phyloP scores from a whole-genome alignment of 2,113 vertebrate genomes.

The Motacilla alba region DNA sequence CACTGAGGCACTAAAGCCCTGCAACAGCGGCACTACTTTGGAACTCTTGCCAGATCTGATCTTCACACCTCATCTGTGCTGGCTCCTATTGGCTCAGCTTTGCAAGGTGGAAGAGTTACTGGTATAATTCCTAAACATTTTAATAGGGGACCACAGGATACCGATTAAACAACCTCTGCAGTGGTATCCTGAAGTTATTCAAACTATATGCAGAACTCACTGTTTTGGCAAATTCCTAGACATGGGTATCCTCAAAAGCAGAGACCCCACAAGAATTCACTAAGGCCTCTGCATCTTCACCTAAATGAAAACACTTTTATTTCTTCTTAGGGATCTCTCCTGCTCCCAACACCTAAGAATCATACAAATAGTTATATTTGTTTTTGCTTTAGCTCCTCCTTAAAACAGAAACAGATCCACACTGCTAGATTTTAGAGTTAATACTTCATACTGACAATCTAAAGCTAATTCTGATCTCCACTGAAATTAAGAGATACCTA shows the following conservation, averaged over 20 bases:
- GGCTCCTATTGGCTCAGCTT: neutral
- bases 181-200: neutral
- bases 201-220: neutral
- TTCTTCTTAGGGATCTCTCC: neutral
- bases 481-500: neutral
- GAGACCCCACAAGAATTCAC: neutral
- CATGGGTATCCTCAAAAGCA: neutral
- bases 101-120: neutral
- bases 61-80: neutral
- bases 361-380: neutral
- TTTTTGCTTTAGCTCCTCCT: neutral
- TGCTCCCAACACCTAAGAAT: neutral
- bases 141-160: neutral
- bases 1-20: neutral
- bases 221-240: neutral
- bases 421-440: neutral
- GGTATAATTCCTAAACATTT: neutral
- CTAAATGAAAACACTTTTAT: neutral
- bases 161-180: neutral
- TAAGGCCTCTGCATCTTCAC: neutral
- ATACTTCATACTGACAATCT: neutral
- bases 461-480: neutral
- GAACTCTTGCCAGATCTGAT: neutral
- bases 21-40: neutral
- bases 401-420: neutral